These are phyloP conservation scores for Uromys caudimaculatus DNA, from an alignment of 2,797 vertebrate species.

Conservation along the genomic window DNA sequence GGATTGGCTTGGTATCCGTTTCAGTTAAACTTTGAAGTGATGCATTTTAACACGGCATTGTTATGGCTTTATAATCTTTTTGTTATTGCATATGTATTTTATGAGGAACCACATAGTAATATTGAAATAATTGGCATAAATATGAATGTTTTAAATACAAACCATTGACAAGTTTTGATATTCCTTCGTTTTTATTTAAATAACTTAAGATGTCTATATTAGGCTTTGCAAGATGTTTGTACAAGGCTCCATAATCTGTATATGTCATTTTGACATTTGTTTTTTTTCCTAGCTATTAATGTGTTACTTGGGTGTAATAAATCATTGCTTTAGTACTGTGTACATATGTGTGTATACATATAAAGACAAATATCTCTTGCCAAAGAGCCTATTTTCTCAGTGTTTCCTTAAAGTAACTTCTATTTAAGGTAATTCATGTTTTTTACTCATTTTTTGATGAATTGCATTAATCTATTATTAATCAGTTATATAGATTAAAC, in stretches of 20 bases:
- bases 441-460: slow-evolving; percentile 37
- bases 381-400: not conserved
- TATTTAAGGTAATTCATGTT: not conserved
- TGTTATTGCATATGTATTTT: not conserved
- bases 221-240: not conserved
- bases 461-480: not conserved
- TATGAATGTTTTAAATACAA: slow-evolving; percentile 35
- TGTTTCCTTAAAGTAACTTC: slow-evolving; percentile 51
- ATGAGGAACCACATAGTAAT: not conserved
- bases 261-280: slow-evolving; percentile 49
- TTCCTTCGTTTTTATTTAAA: slow-evolving; percentile 39
- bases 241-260: not conserved
- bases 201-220: slow-evolving; percentile 4
- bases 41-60: not conserved
- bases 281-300: slow-evolving; percentile 67
- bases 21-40: not conserved
- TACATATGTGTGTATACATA: not conserved
- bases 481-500: not conserved
- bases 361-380: slow-evolving; percentile 35
- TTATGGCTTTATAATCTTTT: not conserved
- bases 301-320: slow-evolving; percentile 44
- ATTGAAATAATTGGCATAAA: slow-evolving; percentile 10
- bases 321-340: not conserved
- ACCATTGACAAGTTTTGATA: not conserved
- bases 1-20: not conserved